Evolutionary conservation across 2,888 invertebrate species (phyloP).

Genomic region (Sympetrum striolatum): DNA sequence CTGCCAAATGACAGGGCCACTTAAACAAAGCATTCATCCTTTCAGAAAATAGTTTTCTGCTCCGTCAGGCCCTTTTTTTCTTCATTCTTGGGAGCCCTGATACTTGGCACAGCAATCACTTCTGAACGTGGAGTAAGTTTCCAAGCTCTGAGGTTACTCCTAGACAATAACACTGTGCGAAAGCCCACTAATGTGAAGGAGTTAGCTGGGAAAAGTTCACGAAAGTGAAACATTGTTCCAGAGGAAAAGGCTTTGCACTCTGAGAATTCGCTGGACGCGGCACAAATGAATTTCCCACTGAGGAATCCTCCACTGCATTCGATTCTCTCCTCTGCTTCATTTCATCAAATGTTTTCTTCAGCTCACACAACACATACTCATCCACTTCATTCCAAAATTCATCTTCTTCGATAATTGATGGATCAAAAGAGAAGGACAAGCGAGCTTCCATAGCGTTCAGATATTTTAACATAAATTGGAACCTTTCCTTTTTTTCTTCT

Average conservation of each 20-base stretch:
- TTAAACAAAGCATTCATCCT: neutral
- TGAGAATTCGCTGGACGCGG: neutral
- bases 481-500: neutral
- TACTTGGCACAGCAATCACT: neutral
- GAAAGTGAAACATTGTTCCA: neutral
- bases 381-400: neutral
- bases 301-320: neutral
- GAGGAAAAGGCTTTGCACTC: neutral
- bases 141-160: neutral
- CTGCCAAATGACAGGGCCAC: neutral
- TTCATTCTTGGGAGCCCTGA: neutral
- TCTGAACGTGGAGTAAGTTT: neutral
- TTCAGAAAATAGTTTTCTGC: neutral
- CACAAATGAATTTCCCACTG: neutral
- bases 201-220: neutral
- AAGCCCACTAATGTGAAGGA: neutral
- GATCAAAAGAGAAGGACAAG: constrained; percentile 13
- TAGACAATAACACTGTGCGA: neutral
- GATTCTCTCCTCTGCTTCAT: neutral
- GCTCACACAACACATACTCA: neutral
- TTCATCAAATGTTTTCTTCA: neutral
- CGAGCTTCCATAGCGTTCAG: neutral
- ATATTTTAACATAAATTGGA: neutral
- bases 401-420: constrained; percentile 1
- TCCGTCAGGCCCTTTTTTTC: neutral